These are phyloP conservation scores for Selene dorsalis DNA, from an alignment of 2,797 vertebrate genomes.

Conservation along the genomic window DNA sequence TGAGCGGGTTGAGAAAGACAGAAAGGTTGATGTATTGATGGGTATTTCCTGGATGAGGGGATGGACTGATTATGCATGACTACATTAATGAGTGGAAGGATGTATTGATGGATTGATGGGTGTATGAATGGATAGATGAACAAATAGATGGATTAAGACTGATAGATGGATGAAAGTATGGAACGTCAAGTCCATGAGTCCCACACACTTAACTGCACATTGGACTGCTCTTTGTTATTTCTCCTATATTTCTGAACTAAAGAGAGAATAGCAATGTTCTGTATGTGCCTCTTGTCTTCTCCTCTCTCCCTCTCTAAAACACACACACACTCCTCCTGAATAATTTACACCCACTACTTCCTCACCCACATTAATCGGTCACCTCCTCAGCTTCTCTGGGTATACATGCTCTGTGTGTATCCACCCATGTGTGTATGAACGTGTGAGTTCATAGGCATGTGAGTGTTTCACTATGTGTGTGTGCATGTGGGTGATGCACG, in stretches of 20 bases:
- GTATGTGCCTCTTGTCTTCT: not conserved
- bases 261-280: not conserved
- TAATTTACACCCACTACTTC: slow-evolving; percentile 59
- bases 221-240: no score
- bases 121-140: no score
- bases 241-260: not conserved
- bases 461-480: not conserved
- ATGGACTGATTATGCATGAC: not conserved
- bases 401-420: slow-evolving; percentile 10
- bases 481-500: slow-evolving; percentile 1
- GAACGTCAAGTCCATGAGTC: no score
- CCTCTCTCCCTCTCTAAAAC: slow-evolving; percentile 6
- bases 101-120: not conserved
- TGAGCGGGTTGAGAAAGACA: not conserved
- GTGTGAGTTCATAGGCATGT: slow-evolving; percentile 9
- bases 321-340: slow-evolving; percentile 40
- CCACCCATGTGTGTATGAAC: not conserved
- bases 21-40: not conserved
- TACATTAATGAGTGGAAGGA: not conserved
- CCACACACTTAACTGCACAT: not conserved
- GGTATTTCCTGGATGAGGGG: not conserved
- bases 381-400: slow-evolving; percentile 41
- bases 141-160: not conserved
- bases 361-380: slow-evolving; percentile 53
- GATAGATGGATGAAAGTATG: not conserved